Evolutionary conservation across 2,888 invertebrate genomes (phyloP), one percentile per base, ranked within the genome.

Genomic region (Synergus umbraculus): DNA sequence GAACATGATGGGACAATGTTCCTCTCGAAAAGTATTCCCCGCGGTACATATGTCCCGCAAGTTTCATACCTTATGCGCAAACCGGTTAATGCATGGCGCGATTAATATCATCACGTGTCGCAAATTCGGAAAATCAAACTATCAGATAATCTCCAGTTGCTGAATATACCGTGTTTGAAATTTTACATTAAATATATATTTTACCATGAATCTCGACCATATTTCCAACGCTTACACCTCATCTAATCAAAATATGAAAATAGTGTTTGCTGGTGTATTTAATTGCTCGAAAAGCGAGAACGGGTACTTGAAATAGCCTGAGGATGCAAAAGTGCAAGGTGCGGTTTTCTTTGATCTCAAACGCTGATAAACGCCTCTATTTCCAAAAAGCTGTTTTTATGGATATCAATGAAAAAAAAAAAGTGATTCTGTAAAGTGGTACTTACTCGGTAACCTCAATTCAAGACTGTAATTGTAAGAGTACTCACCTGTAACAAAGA

Each of bases 1-100:
- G 18, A 66, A 78, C 66, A 54, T 54, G 78, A 78, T n/a, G 66
- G 78, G 78, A 78, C 66, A 78, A 66, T 66, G 37, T 73, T 73
- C 54, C 49, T 73, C 41, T 73, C 73, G 54, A 54, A 73, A 73
- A 73, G 49, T 49, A 73, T 73, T 73, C 73, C 54, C 49, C 15
- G 9, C n/a, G 73, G 73, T 54, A 54, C 44, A 15, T n/a, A 73
- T 54, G 49, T 73, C 22, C 37, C 49, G 15, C 29, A 73, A 73
- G 73, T 73, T 73, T 54, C 37, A 54, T 37, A 73, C 73, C 73
- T 73, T 73, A 12, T 22, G 37, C 49, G 15, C 49, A 73, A 60
- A 10, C 22, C n/a, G 49, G n/a, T 43, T 44, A 73, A 54, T 49
- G 54, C 73, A 54, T 49, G 54, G 49, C 73, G 37, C 8, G 69